phyloP scores from a whole-genome alignment of 2,797 vertebrate species.

The Typhlichthys eigenmanni region DNA sequence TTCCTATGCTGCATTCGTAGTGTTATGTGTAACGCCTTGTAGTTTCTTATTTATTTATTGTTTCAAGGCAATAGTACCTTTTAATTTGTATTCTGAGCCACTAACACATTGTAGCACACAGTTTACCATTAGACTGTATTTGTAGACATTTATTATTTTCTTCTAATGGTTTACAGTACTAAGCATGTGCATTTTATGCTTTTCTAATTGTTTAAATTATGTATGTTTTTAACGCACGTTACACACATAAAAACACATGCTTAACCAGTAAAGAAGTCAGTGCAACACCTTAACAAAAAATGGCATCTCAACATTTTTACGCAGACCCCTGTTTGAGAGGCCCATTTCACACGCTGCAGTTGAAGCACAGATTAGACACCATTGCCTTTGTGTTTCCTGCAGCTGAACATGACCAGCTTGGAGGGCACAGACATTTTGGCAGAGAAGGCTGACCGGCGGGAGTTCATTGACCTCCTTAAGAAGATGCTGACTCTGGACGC shows the following conservation, averaged over 20 bases:
- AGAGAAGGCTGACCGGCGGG: constrained; percentile 95
- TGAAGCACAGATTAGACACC: not conserved
- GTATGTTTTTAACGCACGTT: no score
- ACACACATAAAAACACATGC: no score
- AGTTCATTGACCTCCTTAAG: constrained; percentile 97
- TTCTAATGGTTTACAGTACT: no score
- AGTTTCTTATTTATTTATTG: not conserved
- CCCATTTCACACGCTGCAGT: not conserved
- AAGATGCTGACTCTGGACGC: constrained; percentile 98
- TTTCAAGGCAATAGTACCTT: not conserved
- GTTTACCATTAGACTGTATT: no score
- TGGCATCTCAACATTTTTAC: not conserved
- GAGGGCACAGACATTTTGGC: constrained; percentile 97
- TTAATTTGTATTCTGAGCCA: no score
- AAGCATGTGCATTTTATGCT: no score
- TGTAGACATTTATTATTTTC: no score
- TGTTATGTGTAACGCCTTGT: not conserved
- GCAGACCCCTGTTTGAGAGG: not conserved
- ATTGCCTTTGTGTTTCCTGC: not conserved
- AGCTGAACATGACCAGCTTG: constrained; percentile 98
- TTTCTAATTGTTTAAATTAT: no score
- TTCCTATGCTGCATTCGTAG: not conserved
- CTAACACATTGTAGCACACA: no score
- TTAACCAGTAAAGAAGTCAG: not conserved
- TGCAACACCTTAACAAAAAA: not conserved